Percentiles rank a stretch among this genome's conserved stretches.
Conservation (phyloP, 2,113 vertebrate genomes). For the Tichodroma muraria region DNA sequence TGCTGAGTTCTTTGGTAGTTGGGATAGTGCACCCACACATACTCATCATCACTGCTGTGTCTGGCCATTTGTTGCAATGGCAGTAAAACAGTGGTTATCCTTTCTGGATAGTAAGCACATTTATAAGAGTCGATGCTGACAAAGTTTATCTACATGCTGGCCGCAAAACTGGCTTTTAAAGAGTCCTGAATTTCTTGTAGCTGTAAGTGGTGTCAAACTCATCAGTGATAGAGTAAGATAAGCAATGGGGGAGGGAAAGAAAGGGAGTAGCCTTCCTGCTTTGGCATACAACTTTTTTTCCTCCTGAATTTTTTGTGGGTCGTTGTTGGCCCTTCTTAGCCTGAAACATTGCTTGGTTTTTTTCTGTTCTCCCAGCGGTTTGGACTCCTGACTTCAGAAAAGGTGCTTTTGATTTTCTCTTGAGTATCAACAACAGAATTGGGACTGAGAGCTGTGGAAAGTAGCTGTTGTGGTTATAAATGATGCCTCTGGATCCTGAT, state of each 20-base stretch:
- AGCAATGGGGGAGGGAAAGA: background rate
- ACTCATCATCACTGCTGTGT: rapidly evolving
- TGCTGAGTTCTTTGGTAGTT: background rate
- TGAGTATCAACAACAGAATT: background rate
- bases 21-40: background rate
- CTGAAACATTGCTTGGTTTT: background rate
- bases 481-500: background rate
- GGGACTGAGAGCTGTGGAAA: background rate
- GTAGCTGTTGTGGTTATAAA: background rate
- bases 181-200: background rate
- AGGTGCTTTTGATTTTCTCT: background rate
- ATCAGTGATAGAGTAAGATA: background rate
- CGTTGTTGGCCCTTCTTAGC: background rate
- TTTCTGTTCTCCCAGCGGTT: background rate
- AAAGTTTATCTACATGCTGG: background rate
- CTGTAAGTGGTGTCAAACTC: background rate
- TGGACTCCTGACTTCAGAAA: background rate
- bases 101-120: background rate
- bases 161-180: background rate
- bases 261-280: background rate
- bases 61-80: background rate
- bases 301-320: background rate
- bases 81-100: background rate
- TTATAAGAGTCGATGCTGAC: background rate
- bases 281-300: background rate